Conservation (phyloP, 2,888 invertebrate species). For the Gibbula magus region DNA sequence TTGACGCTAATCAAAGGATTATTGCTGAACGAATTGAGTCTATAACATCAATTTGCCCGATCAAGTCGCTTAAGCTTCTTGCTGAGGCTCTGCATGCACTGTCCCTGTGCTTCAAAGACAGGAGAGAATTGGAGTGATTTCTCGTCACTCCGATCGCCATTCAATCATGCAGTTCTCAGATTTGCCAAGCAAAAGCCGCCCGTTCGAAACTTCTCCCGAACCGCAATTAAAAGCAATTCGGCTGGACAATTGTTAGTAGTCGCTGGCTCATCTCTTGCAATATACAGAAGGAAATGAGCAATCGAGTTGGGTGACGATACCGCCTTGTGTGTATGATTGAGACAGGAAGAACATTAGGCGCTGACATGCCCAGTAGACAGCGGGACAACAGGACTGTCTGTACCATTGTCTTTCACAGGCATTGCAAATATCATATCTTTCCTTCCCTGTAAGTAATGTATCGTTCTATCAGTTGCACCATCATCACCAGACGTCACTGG, state of each 20-base stretch:
- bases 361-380: neutral
- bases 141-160: neutral
- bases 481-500: too few relatives aligned
- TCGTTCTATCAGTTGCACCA: too few relatives aligned
- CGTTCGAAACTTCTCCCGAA: neutral
- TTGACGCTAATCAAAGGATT: slow-evolving; percentile 11
- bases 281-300: slow-evolving; percentile 1
- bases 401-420: neutral
- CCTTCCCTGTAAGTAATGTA: too few relatives aligned
- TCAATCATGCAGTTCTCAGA: neutral
- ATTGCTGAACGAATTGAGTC: slow-evolving; percentile 1
- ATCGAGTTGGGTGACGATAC: neutral
- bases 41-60: slow-evolving; percentile 8
- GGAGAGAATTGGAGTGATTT: neutral
- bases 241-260: neutral
- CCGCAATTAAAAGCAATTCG: slow-evolving; percentile 13
- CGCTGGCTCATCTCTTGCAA: neutral
- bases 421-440: neutral
- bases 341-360: slow-evolving; percentile 12
- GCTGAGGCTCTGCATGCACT: neutral
- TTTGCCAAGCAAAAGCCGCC: slow-evolving; percentile 3
- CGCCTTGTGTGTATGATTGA: neutral
- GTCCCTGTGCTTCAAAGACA: neutral
- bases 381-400: neutral
- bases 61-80: slow-evolving; percentile 1